Base-by-base conservation (phyloP, 2,888 invertebrate genomes). In the Andrena fulva region DNA sequence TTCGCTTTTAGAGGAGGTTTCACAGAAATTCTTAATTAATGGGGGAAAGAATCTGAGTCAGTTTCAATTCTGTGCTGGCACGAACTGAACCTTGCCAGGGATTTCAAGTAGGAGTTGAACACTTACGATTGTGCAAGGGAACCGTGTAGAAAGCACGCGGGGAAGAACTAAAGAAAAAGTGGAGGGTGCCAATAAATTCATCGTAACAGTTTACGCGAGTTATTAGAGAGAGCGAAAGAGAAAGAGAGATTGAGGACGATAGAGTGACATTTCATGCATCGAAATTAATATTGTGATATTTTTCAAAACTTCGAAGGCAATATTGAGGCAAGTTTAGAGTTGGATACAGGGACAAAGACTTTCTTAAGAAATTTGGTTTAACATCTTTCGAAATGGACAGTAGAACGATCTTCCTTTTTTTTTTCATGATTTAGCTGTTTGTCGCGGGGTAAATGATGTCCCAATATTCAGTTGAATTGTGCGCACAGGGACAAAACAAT, bases 191-290 rank as follows among this genome's bases (percentile, higher is more conserved):
- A 52, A 59, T 62, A 52, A 56, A 64, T 63, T 72, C 10, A 33
- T 42, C 20, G 75, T 50, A 42, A 75, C 12, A 54, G 10, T 69
- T 64, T 29, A n/a, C n/a, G 33, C 59, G 54, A 66, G 3, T 52
- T 20, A 10, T 62, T 8, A 66, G 12, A 42, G 12, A 12, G 12
- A 42, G 42, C 12, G 12, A 35, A 0, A 35, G 35, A 12, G 42
- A 42, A 12, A 42, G 4, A 42, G 24, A 29, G 24, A 73, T 69
- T 42, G 56, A 62, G 63, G 42, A 60, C 5, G 33, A 16, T 12
- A 68, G 29, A 67, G 50, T 59, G 52, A 79, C 60, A 74, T n/a
- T 50, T 56, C 85, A 85, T 85, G 85, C 85, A 79, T 8, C 50
- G 54, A 67, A 74, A 70, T 81, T 16, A 66, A 74, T 67, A 59